A percentile compares a stretch with the other conserved stretches of the same genome.
Evolutionary conservation across 2,888 invertebrate genomes (phyloP).

Genomic region (Nesidiocoris tenuis): DNA sequence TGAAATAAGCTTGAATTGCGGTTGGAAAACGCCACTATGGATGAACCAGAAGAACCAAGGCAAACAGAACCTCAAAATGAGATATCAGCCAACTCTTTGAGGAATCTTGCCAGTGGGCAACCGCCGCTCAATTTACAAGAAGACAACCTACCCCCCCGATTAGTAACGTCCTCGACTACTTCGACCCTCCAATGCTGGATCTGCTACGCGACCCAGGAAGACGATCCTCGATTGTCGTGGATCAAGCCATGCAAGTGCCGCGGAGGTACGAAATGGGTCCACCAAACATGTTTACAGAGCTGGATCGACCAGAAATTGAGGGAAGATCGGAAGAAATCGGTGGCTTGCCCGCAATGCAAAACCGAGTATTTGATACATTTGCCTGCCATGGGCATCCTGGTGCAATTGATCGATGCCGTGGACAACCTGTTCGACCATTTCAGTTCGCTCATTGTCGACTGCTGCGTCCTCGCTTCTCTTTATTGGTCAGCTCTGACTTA

Average conservation of each 20-base stretch:
- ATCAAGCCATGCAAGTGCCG: slow-evolving; percentile 92
- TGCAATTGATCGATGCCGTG: slow-evolving; percentile 79
- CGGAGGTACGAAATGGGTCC: slow-evolving; percentile 91
- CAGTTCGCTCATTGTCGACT: slow-evolving; percentile 94
- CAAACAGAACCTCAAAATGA: no score
- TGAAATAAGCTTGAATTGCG: no score
- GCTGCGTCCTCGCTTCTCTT: slow-evolving; percentile 82
- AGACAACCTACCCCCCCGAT: no score
- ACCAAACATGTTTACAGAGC: slow-evolving; percentile 81
- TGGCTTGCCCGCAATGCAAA: slow-evolving; percentile 88
- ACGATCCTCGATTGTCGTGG: slow-evolving; percentile 85
- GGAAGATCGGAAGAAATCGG: slow-evolving; percentile 80
- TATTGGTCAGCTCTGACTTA: slow-evolving; percentile 98
- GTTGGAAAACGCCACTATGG: no score
- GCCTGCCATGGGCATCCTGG: slow-evolving; percentile 82
- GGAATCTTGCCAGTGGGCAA: no score
- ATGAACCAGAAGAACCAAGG: no score
- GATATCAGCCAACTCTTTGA: no score
- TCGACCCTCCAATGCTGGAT: slow-evolving; percentile 77
- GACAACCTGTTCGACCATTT: slow-evolving; percentile 85
- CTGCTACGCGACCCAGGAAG: slow-evolving; percentile 94
- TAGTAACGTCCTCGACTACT: no score
- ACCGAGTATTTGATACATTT: slow-evolving; percentile 93
- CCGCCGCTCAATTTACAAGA: no score
- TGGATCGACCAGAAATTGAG: slow-evolving; percentile 98